Evolutionary conservation across 2,113 vertebrate genomes (phyloP), one percentile per base, ranked within the genome.

Genomic region (Hippopotamus amphibius): DNA sequence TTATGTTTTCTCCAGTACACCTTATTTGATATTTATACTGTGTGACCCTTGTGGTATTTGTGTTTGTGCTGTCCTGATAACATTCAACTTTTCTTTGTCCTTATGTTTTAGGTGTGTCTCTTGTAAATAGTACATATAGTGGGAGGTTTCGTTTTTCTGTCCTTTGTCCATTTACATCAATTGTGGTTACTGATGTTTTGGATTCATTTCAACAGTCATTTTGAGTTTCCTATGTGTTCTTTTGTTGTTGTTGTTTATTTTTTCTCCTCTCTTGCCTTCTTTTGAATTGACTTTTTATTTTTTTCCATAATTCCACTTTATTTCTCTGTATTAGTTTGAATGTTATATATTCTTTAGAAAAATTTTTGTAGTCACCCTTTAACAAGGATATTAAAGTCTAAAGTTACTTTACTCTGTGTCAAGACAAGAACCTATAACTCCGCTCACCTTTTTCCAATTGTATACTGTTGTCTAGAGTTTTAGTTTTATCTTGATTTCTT

Each of bases 401-500:
- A 83, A 69, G 5, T 79, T 74, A 74, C 19, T 94, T 77, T 89
- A 82, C 46, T 88, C 43, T 74, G 11, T 12, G 15, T 93, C 41
- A 59, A 19, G 28, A 66, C 5, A 81, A 71, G 68, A 61, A 46
- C 57, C 28, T 86, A 3, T 66, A 74, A 86, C 7, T n/a, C 26
- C 22, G 71, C 48, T 57, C 66, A 50, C 33, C 68, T 30, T 89
- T 79, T 71, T n/a, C 16, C 41, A 30, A 16, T 81, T 86, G 53
- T 43, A 68, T 72, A 30, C 69, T 80, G 5, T 26, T 63, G 6
- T 92, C 33, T 92, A 85, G 71, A 57, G 24, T 33, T 72, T 72
- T 85, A 46, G 10, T 82, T 93, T 41, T 87, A 11, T 86, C 24
- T 59, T 93, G 43, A 69, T 90, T 97, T 90, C 43, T 87, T 63